Evolutionary conservation across 1,140 invertebrate genomes (phyloP).

Genomic region (Mesaphorura yosii): DNA sequence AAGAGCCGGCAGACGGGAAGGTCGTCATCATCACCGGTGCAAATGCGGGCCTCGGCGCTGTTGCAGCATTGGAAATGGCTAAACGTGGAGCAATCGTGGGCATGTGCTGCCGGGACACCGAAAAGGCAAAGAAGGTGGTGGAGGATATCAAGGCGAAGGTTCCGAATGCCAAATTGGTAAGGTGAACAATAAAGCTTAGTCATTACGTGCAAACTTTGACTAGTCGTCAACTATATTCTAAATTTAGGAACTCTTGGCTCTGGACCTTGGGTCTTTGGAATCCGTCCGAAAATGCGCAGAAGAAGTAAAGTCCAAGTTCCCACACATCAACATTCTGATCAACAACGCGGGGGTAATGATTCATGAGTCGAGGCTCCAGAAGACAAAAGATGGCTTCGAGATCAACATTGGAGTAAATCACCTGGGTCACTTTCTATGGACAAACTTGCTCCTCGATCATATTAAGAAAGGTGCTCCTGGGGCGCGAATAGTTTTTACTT

Average conservation of each 20-base stretch:
- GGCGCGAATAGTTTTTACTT: neutral
- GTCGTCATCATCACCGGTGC: slow-evolving; percentile 66
- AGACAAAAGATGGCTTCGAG: slow-evolving; percentile 10
- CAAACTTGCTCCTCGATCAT: slow-evolving; percentile 1
- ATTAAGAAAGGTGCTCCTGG: neutral
- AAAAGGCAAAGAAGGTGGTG: slow-evolving; percentile 46
- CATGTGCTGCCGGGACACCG: slow-evolving; percentile 55
- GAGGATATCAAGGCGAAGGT: slow-evolving; percentile 45
- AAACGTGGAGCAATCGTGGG: slow-evolving; percentile 55
- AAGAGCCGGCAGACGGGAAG: slow-evolving; percentile 41
- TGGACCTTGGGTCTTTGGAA: slow-evolving; percentile 35
- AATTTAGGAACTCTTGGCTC: too few relatives aligned
- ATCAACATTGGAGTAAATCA: slow-evolving; percentile 11
- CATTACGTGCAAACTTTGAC: too few relatives aligned
- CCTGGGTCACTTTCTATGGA: slow-evolving; percentile 7
- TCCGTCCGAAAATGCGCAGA: slow-evolving; percentile 29
- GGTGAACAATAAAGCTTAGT: too few relatives aligned
- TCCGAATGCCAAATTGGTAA: slow-evolving; percentile 47
- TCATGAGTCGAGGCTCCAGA: neutral
- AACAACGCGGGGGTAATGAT: slow-evolving; percentile 39
- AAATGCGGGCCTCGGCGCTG: slow-evolving; percentile 65
- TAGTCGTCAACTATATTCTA: slow-evolving; percentile 30
- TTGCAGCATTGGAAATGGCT: slow-evolving; percentile 54
- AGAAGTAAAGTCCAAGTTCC: slow-evolving; percentile 30
- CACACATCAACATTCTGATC: slow-evolving; percentile 40